Conservation (phyloP, 2,797 vertebrate species). For the Argya squamiceps region DNA sequence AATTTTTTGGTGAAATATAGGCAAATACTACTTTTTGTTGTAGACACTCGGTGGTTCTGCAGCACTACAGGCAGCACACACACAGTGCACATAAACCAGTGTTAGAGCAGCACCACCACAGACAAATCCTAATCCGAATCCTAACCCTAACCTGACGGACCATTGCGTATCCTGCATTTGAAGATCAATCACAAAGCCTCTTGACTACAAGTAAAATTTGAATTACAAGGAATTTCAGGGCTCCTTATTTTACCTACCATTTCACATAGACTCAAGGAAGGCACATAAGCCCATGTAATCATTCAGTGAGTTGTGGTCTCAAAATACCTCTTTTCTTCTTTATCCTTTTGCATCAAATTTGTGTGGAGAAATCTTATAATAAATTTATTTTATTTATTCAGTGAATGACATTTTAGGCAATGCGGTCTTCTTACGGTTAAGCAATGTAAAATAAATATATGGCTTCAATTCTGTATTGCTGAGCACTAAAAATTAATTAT, state of each 20-base stretch:
- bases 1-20: neutral
- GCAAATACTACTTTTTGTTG: neutral
- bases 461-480: neutral
- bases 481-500: conserved; percentile 20
- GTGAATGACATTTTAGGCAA: neutral
- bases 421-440: neutral
- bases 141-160: neutral
- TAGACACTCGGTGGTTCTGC: neutral
- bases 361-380: neutral
- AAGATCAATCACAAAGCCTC: neutral
- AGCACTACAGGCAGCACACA: neutral
- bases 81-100: accelerated
- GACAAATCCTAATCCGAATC: neutral
- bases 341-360: neutral
- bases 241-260: neutral
- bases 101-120: neutral
- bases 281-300: neutral
- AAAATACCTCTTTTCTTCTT: neutral
- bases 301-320: neutral
- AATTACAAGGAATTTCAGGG: neutral
- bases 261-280: neutral
- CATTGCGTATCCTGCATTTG: neutral
- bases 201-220: neutral
- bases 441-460: conserved; percentile 23
- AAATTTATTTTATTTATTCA: conserved; percentile 30